Percentiles rank a stretch among this genome's conserved stretches.
phyloP scores from a whole-genome alignment of 2,797 vertebrate species.

The Micromesistius poutassou region DNA sequence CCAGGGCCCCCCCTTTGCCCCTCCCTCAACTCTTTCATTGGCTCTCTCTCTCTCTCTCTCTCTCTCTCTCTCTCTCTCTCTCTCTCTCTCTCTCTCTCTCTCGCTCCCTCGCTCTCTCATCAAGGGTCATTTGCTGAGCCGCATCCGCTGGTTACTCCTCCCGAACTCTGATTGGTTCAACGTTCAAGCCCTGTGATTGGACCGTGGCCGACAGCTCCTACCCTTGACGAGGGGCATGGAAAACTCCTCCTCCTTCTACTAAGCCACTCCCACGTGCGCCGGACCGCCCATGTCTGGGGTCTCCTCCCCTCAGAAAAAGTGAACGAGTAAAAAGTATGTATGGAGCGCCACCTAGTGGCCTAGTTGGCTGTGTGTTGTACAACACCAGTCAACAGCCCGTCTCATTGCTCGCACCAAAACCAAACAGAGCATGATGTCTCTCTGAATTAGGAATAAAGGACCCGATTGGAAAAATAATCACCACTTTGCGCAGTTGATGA shows the following conservation, averaged over 20 bases:
- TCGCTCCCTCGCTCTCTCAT: constrained; percentile 45
- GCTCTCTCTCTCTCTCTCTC: constrained; percentile 33
- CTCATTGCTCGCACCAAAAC: not conserved
- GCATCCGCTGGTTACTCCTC: not conserved
- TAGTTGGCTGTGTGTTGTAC: not conserved
- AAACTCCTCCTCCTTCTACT: constrained; percentile 27
- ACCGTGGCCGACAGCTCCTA: constrained; percentile 12
- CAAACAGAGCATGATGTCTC: not conserved
- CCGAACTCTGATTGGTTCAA: constrained; percentile 48
- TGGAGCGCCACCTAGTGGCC: constrained; percentile 49
- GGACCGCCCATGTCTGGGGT: constrained; percentile 18
- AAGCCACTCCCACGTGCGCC: constrained; percentile 35
- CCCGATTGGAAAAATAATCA: not conserved
- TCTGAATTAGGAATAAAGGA: not conserved
- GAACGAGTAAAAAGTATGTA: constrained; percentile 17
- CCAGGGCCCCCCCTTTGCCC: constrained; percentile 42
- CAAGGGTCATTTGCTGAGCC: constrained; percentile 2
- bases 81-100: constrained; percentile 35
- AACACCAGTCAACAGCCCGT: not conserved
- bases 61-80: constrained; percentile 46
- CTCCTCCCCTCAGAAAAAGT: constrained; percentile 20
- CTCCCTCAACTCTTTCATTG: constrained; percentile 32
- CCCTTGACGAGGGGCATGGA: not conserved
- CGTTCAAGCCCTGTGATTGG: constrained; percentile 1
- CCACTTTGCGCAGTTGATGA: not conserved